Conservation (phyloP, 2,797 vertebrate species). For the Rhincodon typus region DNA sequence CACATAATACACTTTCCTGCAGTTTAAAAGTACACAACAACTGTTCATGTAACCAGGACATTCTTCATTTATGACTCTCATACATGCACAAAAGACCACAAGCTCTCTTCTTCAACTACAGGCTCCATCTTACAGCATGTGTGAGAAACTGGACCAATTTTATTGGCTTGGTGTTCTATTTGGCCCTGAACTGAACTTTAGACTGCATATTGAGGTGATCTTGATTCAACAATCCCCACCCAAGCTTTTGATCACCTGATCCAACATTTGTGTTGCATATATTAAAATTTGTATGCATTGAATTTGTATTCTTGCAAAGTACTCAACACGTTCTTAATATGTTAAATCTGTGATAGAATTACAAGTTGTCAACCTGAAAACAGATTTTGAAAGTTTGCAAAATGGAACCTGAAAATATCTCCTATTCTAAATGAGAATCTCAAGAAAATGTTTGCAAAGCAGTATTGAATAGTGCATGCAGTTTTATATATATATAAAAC, state of each 20-base stretch:
- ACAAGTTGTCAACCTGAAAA: background rate
- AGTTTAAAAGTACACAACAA: background rate
- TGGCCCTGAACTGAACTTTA: background rate
- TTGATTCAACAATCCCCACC: too few relatives aligned
- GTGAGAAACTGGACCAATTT: too few relatives aligned
- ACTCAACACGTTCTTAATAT: background rate
- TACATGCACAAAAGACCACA: background rate
- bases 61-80: background rate
- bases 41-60: background rate
- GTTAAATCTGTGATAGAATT: background rate
- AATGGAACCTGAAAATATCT: background rate
- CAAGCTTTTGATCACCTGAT: background rate
- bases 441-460: background rate
- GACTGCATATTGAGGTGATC: background rate
- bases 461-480: background rate
- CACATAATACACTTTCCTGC: background rate
- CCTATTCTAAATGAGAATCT: background rate
- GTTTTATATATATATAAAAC: background rate
- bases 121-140: too few relatives aligned
- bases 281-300: background rate
- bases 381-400: background rate
- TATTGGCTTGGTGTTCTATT: background rate
- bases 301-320: background rate
- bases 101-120: too few relatives aligned
- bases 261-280: background rate